Evolutionary conservation across 2,888 invertebrate genomes (phyloP).

Genomic region (Mellilla xanthometata): DNA sequence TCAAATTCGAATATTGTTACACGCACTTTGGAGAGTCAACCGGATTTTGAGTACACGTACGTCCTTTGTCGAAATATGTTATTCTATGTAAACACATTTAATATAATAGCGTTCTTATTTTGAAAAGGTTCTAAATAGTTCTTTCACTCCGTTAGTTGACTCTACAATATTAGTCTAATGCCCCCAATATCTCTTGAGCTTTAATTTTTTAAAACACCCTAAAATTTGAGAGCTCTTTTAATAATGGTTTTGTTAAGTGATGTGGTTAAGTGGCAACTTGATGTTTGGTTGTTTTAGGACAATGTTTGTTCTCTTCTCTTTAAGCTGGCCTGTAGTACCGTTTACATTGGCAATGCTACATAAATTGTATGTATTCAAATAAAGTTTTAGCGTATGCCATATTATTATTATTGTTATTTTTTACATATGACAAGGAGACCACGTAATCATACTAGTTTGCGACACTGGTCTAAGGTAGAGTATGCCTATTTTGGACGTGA

Average conservation of each 20-base stretch:
- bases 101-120: conserved; percentile 50
- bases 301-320: conserved; percentile 66
- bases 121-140: conserved; percentile 29
- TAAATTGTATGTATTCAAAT: too few relatives aligned
- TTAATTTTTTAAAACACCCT: conserved; percentile 32
- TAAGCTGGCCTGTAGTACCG: conserved; percentile 20
- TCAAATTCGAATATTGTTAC: conserved; percentile 68
- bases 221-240: conserved; percentile 42
- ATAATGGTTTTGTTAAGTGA: conserved; percentile 69
- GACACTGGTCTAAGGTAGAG: too few relatives aligned
- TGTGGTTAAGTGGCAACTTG: conserved; percentile 73
- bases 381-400: too few relatives aligned
- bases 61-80: background rate
- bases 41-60: background rate
- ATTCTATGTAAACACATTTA: background rate
- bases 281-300: conserved; percentile 78
- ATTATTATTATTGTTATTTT: too few relatives aligned
- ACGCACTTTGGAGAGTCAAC: conserved; percentile 55
- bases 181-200: conserved; percentile 36
- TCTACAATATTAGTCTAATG: conserved; percentile 48
- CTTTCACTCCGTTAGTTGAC: conserved; percentile 12
- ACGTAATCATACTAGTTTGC: too few relatives aligned
- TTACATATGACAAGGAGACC: too few relatives aligned
- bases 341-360: too few relatives aligned
- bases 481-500: too few relatives aligned